Conservation (phyloP, 2,797 vertebrate species). For the Anomalospiza imberbis region DNA sequence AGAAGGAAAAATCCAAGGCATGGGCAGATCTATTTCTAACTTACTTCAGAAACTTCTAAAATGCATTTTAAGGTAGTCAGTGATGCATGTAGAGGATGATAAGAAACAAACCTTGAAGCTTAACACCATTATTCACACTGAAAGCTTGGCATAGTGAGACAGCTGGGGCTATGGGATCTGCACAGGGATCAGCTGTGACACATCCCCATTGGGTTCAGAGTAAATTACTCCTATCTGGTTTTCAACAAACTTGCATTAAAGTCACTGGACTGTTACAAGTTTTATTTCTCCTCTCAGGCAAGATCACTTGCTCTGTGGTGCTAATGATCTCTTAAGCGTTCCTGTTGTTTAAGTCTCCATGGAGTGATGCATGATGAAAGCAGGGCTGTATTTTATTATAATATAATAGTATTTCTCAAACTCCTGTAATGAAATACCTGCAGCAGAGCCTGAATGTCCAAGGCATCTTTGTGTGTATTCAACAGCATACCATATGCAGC, state of each 20-base stretch:
- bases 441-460: neutral
- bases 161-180: neutral
- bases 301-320: neutral
- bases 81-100: neutral
- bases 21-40: neutral
- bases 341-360: neutral
- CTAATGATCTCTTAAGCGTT: neutral
- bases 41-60: neutral
- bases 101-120: neutral
- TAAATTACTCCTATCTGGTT: neutral
- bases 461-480: neutral
- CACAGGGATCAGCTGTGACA: neutral
- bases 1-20: neutral
- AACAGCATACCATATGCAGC: neutral
- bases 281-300: slow-evolving; percentile 4
- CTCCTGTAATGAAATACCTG: slow-evolving; percentile 8
- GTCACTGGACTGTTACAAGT: neutral
- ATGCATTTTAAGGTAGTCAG: neutral
- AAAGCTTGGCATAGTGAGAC: neutral
- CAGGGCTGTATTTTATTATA: neutral
- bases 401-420: neutral
- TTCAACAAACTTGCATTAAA: neutral
- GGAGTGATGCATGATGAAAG: neutral
- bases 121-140: neutral
- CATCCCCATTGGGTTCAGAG: neutral